Evolutionary conservation across 2,797 vertebrate genomes (phyloP).

Genomic region (Enteromius afrohamiltoni): DNA sequence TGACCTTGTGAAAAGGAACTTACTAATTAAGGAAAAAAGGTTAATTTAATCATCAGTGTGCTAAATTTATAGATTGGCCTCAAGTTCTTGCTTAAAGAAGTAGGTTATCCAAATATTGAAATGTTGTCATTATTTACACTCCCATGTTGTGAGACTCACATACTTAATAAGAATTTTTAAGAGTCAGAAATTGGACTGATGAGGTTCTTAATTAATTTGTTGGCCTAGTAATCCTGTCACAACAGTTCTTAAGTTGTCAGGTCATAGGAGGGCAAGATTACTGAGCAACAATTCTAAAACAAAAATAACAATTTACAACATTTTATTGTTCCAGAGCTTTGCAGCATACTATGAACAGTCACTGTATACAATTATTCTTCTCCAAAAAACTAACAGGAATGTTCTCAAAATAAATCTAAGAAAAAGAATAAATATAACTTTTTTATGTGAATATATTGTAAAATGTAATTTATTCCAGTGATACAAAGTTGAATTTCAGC

Average conservation of each 20-base stretch:
- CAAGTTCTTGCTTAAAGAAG: background rate
- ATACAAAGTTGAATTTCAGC: background rate
- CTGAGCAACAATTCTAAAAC: background rate
- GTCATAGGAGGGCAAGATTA: background rate
- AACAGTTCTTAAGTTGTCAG: background rate
- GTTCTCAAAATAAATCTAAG: too few relatives aligned
- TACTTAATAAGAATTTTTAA: background rate
- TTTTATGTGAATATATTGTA: background rate
- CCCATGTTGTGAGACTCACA: background rate
- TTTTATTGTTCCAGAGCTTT: background rate
- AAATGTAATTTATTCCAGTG: background rate
- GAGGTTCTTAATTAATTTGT: background rate
- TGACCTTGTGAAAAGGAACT: background rate
- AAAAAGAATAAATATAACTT: too few relatives aligned
- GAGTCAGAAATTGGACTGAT: background rate
- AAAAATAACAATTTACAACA: too few relatives aligned
- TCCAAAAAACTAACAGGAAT: background rate
- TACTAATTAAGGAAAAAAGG: background rate
- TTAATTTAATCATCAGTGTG: background rate
- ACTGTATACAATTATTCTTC: background rate
- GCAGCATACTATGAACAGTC: background rate
- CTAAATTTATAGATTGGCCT: background rate
- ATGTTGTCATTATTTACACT: background rate
- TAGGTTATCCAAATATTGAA: background rate
- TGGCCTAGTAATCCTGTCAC: background rate